phyloP scores from a whole-genome alignment of 2,888 invertebrate species.

The Tubulanus polymorphus region DNA sequence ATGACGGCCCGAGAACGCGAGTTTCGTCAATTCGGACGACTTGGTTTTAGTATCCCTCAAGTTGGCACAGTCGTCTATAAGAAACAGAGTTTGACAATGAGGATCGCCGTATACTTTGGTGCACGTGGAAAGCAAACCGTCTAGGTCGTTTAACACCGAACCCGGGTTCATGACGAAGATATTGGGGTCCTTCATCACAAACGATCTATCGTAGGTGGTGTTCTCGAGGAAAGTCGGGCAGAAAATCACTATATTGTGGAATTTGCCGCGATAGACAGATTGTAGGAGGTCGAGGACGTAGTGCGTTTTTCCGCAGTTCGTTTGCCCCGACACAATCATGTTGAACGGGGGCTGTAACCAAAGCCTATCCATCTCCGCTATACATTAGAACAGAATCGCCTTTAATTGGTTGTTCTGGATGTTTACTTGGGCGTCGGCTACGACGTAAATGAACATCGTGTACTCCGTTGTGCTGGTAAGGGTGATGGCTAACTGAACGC shows the following conservation, averaged over 20 bases:
- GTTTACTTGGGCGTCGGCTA: constrained; percentile 16
- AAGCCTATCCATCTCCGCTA: neutral
- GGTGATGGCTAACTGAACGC: constrained; percentile 19
- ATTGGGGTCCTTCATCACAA: constrained; percentile 10
- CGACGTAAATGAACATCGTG: constrained; percentile 18
- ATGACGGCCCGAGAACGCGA: constrained; percentile 20
- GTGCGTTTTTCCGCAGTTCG: constrained; percentile 17
- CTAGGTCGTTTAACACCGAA: constrained; percentile 14
- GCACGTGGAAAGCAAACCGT: neutral
- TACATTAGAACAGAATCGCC: constrained; percentile 11
- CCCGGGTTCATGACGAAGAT: constrained; percentile 12
- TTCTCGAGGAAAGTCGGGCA: constrained; percentile 17
- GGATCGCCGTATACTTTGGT: constrained; percentile 11
- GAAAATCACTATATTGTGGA: constrained; percentile 17
- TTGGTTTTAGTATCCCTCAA: constrained; percentile 19
- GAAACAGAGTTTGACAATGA: constrained; percentile 18
- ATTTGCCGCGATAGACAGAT: constrained; percentile 12
- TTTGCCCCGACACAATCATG: constrained; percentile 15
- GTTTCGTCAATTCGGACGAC: constrained; percentile 17
- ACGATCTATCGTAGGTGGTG: constrained; percentile 12
- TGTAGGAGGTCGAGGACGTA: constrained; percentile 18
- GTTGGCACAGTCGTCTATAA: constrained; percentile 21
- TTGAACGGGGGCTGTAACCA: neutral
- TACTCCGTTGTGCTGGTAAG: constrained; percentile 12
- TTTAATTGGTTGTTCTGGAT: constrained; percentile 16